Evolutionary conservation across 2,113 vertebrate genomes (phyloP), one percentile per base, ranked within the genome.

Genomic region (Heliornis fulica): DNA sequence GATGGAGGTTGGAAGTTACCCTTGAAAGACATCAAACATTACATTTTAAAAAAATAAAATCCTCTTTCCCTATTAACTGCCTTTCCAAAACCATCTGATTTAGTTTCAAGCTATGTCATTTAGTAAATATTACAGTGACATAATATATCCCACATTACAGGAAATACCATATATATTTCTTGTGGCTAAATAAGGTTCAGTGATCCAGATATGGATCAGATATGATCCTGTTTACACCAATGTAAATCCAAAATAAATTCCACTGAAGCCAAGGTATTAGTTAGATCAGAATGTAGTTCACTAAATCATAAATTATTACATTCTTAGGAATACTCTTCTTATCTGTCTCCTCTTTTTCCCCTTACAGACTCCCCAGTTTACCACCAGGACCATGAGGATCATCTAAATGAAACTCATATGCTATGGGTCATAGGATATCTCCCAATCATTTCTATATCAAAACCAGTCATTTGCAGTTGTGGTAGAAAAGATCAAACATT

Each of bases 11-110:
- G 86, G 90, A 95, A 96, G 89, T 79, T 94, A 94, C 50, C 77
- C 86, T 90, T 95, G 94, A 95, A 96, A 97, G 94, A 94, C 70
- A 96, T 97, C 94, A 96, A 97, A 96, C 31, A 66, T n/a, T 60
- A 61, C 54, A 65, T 74, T 59, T 46, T 70, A 86, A 90, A 54
- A 51, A 78, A 90, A 63, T 57, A 51, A 54, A 78, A 89, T 11
- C 10, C 61, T 56, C 36, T 96, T 89, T 79, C 87, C 31, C 34
- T 87, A 64, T 76, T 91, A 94, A 89, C 50, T 74, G 43, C 20
- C 53, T 77, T 89, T 96, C 87, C 79, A 94, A 94, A 97, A 89
- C 11, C 87, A 77, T 72, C 36, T 61, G 78, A 92, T 32, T 41
- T 76, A 72, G 34, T 89, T 95, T 82, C 83, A 92, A 92, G 84